Evolutionary conservation across 2,888 invertebrate species (phyloP), one percentile per base, ranked within the genome.

Genomic region (Rhamphomyia laevipes): DNA sequence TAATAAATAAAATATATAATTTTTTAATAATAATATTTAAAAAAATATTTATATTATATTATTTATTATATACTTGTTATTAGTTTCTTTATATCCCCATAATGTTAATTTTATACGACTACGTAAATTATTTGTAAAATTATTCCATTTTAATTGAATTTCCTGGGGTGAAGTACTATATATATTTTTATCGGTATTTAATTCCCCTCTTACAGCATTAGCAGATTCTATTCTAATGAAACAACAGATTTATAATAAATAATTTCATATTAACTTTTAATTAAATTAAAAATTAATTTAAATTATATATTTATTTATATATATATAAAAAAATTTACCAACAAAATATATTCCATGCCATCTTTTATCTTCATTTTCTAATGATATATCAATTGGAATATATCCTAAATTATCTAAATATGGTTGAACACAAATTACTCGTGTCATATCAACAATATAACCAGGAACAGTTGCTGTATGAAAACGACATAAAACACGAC

Each of bases 291-390:
- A 33, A 33, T 13, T 4, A 33, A 33, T 30, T 30, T 6, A 6
- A 30, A 30, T 33, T 13, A 33, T 13, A n/a, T 38, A n/a, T 18
- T 42, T 33, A 16, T 30, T n/a, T 11, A 41, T 12, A 18, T 45
- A 13, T 30, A 35, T 4, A 18, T 30, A 43, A 37, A 15, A 12
- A 35, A 38, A 65, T 79, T 75, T 73, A 90, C 90, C 88, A 51
- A 92, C 83, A 63, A 87, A 89, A 68, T 80, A 90, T 70, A 79
- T 81, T 57, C 89, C 88, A 61, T 84, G 84, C 84, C 87, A 90
- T 57, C 86, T 82, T 64, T 80, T 90, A 47, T 79, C 78, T 47
- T 81, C 82, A 50, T 81, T 82, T 49, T 86, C 84, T 44, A 86
- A 78, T 0, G 87, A 82, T 12, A 92, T 78, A 59, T 84, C 83